Evolutionary conservation across 1,140 invertebrate species (phyloP).

Genomic region (Kradibia gibbosae): DNA sequence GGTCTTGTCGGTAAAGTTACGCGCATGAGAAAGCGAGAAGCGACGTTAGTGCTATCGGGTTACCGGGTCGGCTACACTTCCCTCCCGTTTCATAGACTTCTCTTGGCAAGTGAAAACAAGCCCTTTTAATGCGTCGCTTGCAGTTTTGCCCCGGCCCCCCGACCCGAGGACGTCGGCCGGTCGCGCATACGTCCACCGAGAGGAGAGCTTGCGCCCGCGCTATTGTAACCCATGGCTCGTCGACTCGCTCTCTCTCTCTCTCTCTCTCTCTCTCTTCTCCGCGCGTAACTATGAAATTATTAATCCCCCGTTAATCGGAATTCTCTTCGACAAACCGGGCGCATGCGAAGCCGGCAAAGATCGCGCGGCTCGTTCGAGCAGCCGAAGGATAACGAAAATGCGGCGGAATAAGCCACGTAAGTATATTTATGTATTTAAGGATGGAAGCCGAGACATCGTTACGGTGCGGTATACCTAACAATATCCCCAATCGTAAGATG

Average conservation of each 20-base stretch:
- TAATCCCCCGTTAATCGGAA: no score
- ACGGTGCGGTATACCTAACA: no score
- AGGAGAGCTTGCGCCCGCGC: neutral
- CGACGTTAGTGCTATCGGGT: constrained; percentile 56
- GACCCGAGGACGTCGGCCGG: no score
- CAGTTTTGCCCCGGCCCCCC: constrained; percentile 35
- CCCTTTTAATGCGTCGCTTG: constrained; percentile 56
- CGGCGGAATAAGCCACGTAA: no score
- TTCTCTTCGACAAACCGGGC: no score
- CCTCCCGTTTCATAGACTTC: neutral
- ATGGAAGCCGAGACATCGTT: no score
- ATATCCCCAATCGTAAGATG: no score
- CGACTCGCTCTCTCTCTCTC: no score
- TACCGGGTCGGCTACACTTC: constrained; percentile 53
- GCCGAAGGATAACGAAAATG: no score
- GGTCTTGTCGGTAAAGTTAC: constrained; percentile 32
- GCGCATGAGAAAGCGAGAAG: constrained; percentile 47
- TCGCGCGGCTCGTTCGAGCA: no score
- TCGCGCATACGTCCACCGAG: neutral
- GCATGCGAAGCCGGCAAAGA: no score
- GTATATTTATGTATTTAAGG: no score
- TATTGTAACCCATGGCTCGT: neutral
- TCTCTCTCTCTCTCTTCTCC: neutral
- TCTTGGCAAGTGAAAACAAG: neutral
- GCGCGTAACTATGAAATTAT: neutral